A percentile compares a stretch with the other conserved stretches of the same genome.
phyloP scores from a whole-genome alignment of 2,113 vertebrate species.

The Nannobrachium achirus region DNA sequence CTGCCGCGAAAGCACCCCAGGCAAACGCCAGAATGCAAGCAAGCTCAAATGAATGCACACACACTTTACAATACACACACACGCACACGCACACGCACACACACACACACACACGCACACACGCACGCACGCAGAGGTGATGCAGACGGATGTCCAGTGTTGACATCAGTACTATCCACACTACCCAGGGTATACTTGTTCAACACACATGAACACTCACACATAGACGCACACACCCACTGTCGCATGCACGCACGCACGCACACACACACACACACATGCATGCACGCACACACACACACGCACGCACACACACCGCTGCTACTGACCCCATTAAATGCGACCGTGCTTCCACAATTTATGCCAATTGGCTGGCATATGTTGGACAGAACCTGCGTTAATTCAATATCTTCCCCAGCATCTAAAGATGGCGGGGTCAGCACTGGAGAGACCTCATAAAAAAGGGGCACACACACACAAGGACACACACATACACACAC shows the following conservation, averaged over 20 bases:
- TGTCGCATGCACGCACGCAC: neutral
- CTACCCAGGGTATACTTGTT: too few species aligned
- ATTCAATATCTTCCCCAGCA: conserved; percentile 54
- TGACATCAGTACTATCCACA: neutral
- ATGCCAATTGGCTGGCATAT: conserved; percentile 61
- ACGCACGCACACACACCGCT: conserved; percentile 25
- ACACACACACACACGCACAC: conserved; percentile 15
- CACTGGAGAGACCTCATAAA: conserved; percentile 17
- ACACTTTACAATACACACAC: neutral
- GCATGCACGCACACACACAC: conserved; percentile 40
- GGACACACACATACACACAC: conserved; percentile 17
- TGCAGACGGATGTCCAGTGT: neutral
- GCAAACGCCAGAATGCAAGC: conserved; percentile 12
- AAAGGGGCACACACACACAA: neutral
- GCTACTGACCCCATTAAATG: conserved; percentile 65
- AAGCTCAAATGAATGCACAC: conserved; percentile 32
- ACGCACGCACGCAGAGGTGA: conserved; percentile 30
- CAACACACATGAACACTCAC: conserved; percentile 35
- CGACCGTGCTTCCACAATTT: conserved; percentile 57
- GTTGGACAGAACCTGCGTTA: conserved; percentile 56
- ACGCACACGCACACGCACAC: conserved; percentile 1
- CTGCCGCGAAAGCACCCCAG: conserved; percentile 42
- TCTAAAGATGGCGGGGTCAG: conserved; percentile 49
- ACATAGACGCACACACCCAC: conserved; percentile 31
- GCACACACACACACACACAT: conserved; percentile 18